Evolutionary conservation across 1,140 invertebrate species (phyloP).

Genomic region (Drosophila gunungcola): DNA sequence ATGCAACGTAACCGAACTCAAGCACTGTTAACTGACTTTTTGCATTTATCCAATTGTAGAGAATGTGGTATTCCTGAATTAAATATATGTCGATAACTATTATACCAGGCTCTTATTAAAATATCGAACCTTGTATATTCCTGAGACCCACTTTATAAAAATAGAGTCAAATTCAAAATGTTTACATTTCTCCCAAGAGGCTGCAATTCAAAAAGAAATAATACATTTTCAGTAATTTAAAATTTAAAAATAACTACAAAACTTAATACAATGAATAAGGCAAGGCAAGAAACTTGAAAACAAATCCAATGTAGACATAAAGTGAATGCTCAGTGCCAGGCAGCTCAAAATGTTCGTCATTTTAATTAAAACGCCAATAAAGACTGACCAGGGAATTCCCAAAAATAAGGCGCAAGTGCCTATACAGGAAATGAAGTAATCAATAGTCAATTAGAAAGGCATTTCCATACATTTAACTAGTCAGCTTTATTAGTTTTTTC

Average conservation of each 20-base stretch:
- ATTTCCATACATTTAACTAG: too few relatives aligned
- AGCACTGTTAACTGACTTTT: constrained; percentile 8
- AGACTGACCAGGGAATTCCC: not conserved
- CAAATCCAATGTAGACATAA: not conserved
- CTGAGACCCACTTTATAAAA: not conserved
- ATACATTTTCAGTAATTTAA: too few relatives aligned
- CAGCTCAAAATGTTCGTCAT: not conserved
- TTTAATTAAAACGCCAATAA: not conserved
- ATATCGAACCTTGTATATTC: constrained; percentile 6
- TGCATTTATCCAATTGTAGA: constrained; percentile 15
- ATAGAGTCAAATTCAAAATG: fast-evolving
- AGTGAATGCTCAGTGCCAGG: not conserved
- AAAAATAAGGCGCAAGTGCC: too few relatives aligned
- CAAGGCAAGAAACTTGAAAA: not conserved
- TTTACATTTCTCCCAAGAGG: constrained; percentile 6
- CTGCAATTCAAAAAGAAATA: not conserved
- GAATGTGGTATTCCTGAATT: not conserved
- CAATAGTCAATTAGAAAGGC: too few relatives aligned
- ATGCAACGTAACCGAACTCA: not conserved
- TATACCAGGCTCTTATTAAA: not conserved
- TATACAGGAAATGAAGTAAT: too few relatives aligned
- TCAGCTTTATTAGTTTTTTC: too few relatives aligned
- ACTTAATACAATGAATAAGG: constrained; percentile 1
- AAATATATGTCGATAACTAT: too few relatives aligned
- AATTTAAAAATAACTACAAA: not conserved